Evolutionary conservation across 2,797 vertebrate genomes (phyloP), one percentile per base, ranked within the genome.

Genomic region (Hydrolagus colliei): DNA sequence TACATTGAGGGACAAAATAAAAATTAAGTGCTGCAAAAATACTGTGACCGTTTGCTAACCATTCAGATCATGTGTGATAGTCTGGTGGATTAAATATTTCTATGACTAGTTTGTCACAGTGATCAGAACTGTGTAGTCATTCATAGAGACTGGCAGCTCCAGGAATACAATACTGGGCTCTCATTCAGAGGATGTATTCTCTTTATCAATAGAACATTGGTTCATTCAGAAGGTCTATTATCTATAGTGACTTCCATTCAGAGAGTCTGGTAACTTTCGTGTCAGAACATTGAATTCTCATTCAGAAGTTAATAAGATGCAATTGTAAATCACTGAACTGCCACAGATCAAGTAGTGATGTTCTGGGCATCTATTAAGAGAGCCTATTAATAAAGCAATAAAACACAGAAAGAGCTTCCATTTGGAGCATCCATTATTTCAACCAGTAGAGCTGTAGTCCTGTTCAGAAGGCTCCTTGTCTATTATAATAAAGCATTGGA

Each of bases 211-310:
- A 41, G 14, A 71, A 71, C 27, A 71, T 18, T 68, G 65, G 27
- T 68, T 52, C 79, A 68, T 84, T 84, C 79, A 84, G 62, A 71
- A 84, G 20, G 79, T 52, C 16, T 20, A 27, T 65, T 80, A 65
- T 65, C 65, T 84, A 35, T 84, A 84, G 79, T 65, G 65, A 2
- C 32, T 71, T 84, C 79, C 79, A 35, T 13, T 63, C 27, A 84
- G 65, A 12, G 4, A 32, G 71, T 35, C 10, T 18, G 65, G 79
- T 52, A 52, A 32, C 16, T 67, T 84, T 71, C 71, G 71, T 35
- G 11, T 63, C 18, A 52, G 65, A 71, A 18, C n/a, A 84, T 14
- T 84, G 79, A 84, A 65, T 67, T 3, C 41, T 52, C 41, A 52
- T 52, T 52, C 41, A 52, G 41, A 52, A 52, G 41, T 52, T 52